These are phyloP conservation scores for Vanacampus margaritifer DNA, from an alignment of 2,113 vertebrate species.

Conservation along the genomic window DNA sequence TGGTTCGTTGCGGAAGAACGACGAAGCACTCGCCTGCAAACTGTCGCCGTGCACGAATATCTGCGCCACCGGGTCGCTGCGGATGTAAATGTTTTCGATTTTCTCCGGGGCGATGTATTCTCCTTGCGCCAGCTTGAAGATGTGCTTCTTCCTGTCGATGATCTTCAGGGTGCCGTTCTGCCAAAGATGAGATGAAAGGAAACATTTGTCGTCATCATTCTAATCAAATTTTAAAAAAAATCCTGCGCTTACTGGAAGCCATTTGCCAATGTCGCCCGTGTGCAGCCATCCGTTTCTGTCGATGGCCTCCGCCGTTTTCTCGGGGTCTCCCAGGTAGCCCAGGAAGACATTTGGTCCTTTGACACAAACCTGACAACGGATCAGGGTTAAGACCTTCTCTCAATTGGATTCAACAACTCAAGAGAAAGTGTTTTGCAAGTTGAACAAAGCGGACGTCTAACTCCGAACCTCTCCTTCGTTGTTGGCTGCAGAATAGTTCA, in stretches of 20 bases:
- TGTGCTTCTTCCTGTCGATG: conserved; percentile 94
- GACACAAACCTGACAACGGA: conserved; percentile 80
- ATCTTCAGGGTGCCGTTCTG: conserved; percentile 96
- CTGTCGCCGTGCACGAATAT: conserved; percentile 94
- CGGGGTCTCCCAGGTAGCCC: conserved; percentile 90
- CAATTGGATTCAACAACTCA: too few species aligned
- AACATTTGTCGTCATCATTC: too few species aligned
- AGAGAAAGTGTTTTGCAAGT: too few species aligned
- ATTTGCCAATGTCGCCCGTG: conserved; percentile 94
- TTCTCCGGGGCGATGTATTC: conserved; percentile 98
- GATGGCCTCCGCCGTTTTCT: conserved; percentile 84
- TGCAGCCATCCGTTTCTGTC: conserved; percentile 93
- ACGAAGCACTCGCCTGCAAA: conserved; percentile 77
- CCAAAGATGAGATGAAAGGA: conserved; percentile 7
- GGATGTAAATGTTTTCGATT: conserved; percentile 87
- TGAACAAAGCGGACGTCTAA: too few species aligned
- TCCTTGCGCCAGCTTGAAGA: conserved; percentile 97
- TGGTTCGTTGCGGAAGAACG: too few species aligned
- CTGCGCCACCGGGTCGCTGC: conserved; percentile 86
- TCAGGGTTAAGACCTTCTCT: neutral
- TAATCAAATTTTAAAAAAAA: neutral
- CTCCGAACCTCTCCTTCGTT: conserved; percentile 91
- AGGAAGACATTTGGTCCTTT: conserved; percentile 91
- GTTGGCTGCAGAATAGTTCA: conserved; percentile 89
- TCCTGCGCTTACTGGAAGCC: conserved; percentile 84